These are phyloP conservation scores for Rotaria socialis DNA, from an alignment of 2,888 invertebrate genomes.

Conservation along the genomic window DNA sequence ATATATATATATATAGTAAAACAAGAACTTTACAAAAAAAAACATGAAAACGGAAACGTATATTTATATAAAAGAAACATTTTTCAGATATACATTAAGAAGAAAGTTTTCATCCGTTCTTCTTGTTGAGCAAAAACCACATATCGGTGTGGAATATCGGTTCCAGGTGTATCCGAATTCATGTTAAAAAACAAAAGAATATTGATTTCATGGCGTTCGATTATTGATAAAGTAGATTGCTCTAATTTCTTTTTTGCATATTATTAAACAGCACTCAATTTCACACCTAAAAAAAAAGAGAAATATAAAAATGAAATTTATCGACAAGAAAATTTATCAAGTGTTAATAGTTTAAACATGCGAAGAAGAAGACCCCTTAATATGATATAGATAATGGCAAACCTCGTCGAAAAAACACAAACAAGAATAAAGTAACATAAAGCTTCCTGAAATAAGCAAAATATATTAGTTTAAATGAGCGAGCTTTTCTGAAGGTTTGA, in stretches of 20 bases:
- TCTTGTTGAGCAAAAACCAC: not conserved
- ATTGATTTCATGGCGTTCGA: not conserved
- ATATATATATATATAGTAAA: not conserved
- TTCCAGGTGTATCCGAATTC: not conserved
- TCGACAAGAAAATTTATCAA: not conserved
- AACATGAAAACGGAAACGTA: not conserved
- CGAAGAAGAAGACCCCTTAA: not conserved
- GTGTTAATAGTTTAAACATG: not conserved
- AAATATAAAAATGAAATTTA: not conserved
- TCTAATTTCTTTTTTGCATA: not conserved
- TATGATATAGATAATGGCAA: not conserved
- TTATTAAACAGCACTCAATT: slow-evolving; percentile 21
- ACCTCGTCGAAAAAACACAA: not conserved
- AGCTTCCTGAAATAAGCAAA: not conserved
- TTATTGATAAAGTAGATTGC: not conserved
- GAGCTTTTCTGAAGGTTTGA: not conserved
- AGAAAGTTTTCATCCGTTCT: not conserved
- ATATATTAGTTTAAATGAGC: not conserved
- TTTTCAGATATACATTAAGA: not conserved
- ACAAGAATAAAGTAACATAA: not conserved
- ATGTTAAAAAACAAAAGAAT: not conserved
- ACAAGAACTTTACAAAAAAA: not conserved
- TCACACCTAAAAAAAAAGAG: slow-evolving; percentile 1
- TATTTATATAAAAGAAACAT: not conserved
- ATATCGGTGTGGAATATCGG: not conserved